These are phyloP conservation scores for Spondyliosoma cantharus DNA, from an alignment of 2,797 vertebrate genomes.

Conservation along the genomic window DNA sequence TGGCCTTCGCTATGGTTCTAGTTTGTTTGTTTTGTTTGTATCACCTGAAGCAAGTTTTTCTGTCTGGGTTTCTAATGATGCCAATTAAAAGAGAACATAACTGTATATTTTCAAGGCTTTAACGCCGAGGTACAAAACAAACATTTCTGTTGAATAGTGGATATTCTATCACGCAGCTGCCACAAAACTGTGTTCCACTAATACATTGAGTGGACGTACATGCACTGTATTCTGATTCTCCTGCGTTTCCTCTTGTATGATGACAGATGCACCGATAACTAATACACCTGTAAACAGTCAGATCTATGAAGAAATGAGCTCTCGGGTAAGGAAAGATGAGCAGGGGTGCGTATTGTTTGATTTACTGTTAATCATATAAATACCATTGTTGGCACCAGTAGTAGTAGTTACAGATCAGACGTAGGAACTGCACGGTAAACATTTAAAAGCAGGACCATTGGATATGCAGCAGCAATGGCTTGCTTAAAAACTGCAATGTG, in stretches of 20 bases:
- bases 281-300: neutral
- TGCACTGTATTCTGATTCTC: neutral
- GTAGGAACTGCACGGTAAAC: neutral
- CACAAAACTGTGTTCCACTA: neutral
- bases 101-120: neutral
- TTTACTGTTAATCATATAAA: neutral
- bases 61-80: conserved; percentile 2
- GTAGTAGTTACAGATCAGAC: neutral
- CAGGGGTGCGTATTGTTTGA: neutral
- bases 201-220: too few relatives aligned
- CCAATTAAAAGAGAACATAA: neutral
- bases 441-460: neutral
- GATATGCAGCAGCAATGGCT: neutral
- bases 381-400: neutral
- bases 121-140: neutral
- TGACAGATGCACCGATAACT: neutral
- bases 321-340: neutral
- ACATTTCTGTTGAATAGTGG: neutral
- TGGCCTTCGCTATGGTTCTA: neutral
- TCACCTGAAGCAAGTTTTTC: conserved; percentile 5
- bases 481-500: neutral
- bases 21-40: neutral
- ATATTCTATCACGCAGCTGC: neutral
- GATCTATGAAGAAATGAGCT: neutral
- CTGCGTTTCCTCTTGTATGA: neutral